A percentile compares a stretch with the other conserved stretches of the same genome.
These are phyloP conservation scores for Acromyrmex charruanus DNA, from an alignment of 1,140 invertebrate genomes.

Conservation along the genomic window DNA sequence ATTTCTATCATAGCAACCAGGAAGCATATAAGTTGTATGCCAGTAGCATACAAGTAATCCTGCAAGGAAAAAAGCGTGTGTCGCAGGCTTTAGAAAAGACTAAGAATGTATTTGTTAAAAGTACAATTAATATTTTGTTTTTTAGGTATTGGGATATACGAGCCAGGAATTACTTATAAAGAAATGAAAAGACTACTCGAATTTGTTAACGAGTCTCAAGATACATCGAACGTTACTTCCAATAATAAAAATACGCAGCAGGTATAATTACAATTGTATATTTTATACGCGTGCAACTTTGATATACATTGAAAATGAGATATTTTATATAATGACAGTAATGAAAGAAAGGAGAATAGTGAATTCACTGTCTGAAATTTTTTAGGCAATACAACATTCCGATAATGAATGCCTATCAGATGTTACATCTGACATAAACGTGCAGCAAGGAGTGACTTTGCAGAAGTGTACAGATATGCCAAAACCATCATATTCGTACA, in stretches of 20 bases:
- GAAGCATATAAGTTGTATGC: too few species aligned
- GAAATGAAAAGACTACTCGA: conserved; percentile 71
- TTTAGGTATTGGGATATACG: conserved; percentile 73
- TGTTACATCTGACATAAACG: conserved; percentile 1
- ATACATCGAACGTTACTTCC: conserved; percentile 61
- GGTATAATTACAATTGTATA: conserved; percentile 36
- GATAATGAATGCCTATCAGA: conserved; percentile 40
- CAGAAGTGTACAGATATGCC: conserved; percentile 41
- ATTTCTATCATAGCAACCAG: too few species aligned
- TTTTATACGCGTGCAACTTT: background rate
- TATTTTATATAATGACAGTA: background rate
- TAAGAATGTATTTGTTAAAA: background rate
- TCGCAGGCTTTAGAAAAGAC: background rate
- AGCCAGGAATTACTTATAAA: conserved; percentile 54
- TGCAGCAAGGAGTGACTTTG: conserved; percentile 27
- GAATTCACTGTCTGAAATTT: conserved; percentile 3
- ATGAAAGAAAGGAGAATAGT: background rate
- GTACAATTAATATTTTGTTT: conserved; percentile 8
- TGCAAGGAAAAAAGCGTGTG: too few species aligned
- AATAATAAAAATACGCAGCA: conserved; percentile 55
- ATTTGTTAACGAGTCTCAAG: conserved; percentile 69
- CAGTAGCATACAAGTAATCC: too few species aligned
- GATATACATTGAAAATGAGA: background rate
- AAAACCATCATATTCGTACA: conserved; percentile 32
- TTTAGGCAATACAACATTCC: conserved; percentile 23